A percentile compares a stretch with the other conserved stretches of the same genome.
phyloP scores from a whole-genome alignment of 2,113 vertebrate species.

The Thermophis baileyi region DNA sequence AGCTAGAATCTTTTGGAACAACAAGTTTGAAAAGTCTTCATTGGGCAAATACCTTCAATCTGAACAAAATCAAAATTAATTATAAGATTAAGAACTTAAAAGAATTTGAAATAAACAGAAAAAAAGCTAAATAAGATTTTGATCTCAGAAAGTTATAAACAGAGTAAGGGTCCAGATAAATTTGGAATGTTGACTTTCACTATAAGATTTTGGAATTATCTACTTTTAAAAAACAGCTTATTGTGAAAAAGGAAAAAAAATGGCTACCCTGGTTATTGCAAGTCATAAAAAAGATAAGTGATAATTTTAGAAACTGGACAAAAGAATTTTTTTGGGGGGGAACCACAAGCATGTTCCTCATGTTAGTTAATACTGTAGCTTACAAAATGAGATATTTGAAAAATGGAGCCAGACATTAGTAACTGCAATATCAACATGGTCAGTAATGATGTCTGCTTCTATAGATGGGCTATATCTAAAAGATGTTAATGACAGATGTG shows the following conservation, averaged over 20 bases:
- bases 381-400: background rate
- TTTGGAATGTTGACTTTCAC: background rate
- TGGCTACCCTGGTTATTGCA: background rate
- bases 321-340: background rate
- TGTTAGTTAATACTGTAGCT: background rate
- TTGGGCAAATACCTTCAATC: background rate
- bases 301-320: background rate
- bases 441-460: background rate
- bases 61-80: background rate
- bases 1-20: background rate
- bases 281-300: background rate
- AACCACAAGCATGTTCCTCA: background rate
- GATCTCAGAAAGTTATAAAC: background rate
- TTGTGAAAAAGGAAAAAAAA: background rate
- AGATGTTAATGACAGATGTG: background rate
- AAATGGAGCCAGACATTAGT: background rate
- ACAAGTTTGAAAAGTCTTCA: background rate
- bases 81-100: background rate
- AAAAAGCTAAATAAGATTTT: background rate
- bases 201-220: background rate
- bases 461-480: background rate
- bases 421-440: background rate
- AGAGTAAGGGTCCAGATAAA: background rate
- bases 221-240: background rate
- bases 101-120: background rate